Base-by-base conservation (phyloP, 2,888 invertebrate genomes). In the Limenitis arthemis region DNA sequence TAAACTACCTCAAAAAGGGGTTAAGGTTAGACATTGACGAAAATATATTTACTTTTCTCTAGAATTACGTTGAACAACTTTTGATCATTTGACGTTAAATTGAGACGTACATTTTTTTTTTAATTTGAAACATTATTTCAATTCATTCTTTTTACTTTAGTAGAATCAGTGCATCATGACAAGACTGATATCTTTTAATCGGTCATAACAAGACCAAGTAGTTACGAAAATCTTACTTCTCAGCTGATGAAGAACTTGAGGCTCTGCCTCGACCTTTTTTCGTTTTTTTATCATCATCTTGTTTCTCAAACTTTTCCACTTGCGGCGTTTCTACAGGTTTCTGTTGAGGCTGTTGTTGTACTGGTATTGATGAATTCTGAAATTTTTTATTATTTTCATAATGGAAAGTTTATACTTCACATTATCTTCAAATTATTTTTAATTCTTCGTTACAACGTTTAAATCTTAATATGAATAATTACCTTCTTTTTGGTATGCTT, bases 221-320 rank as follows among this genome's bases (percentile, higher is more conserved):
- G 4, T 20, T 20, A 20, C 20, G 20, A 20, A 20, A 32, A 8
- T 38, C 55, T 75, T 70, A 86, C 69, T 85, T 86, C 64, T 86
- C 86, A 6, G 77, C 80, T 0, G 84, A 84, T 2, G 85, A 85
- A 0, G 86, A 84, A 61, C 81, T 81, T 1, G 84, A 85, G 8
- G 76, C 81, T 20, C 86, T 67, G 2, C 84, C 85, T 28, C 85
- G 70, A 30, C 79, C 77, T 58, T 79, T 84, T 57, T 73, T 81
- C 55, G 54, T 54, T 53, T 72, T 72, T 57, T 77, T 81, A 11
- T 84, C 84, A 20, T 84, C 85, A 5, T 75, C 75, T 36, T 54
- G 53, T 41, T 73, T 77, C 1, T 69, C 66, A 4, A 53, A 54
- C 55, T 62, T 72, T n/a, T 77, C 67, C 5, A 64, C 58, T 53